These are phyloP conservation scores for Brachionus manjavacas DNA, from an alignment of 1,140 invertebrate genomes.

Conservation along the genomic window DNA sequence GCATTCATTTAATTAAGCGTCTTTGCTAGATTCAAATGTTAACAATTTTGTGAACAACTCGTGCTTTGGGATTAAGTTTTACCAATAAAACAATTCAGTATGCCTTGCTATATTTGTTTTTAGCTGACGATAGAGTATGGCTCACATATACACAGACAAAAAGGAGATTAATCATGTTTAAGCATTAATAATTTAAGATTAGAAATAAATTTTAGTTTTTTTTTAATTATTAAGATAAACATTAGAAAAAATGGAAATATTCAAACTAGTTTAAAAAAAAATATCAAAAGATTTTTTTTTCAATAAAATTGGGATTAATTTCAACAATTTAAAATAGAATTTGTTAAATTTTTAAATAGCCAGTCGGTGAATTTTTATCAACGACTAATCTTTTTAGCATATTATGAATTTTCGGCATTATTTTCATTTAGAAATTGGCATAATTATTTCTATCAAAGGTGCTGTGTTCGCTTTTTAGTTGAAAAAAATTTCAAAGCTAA, in stretches of 20 bases:
- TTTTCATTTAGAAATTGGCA: not conserved
- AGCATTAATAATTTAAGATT: not conserved
- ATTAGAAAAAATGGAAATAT: too few species aligned
- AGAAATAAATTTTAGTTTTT: not conserved
- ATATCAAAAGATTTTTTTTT: too few species aligned
- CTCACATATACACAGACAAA: not conserved
- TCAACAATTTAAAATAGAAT: too few species aligned
- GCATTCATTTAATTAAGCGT: conserved; percentile 1
- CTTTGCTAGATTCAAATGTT: not conserved
- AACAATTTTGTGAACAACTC: not conserved
- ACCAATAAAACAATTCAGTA: not conserved
- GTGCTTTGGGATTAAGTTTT: not conserved
- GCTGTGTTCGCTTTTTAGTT: not conserved
- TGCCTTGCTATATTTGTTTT: not conserved
- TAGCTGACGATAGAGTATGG: not conserved
- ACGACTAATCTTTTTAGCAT: not conserved
- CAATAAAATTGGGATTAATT: too few species aligned
- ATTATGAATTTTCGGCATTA: not conserved
- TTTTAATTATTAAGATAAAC: too few species aligned
- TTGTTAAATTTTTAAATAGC: not conserved
- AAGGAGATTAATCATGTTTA: too few species aligned
- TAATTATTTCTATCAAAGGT: not conserved
- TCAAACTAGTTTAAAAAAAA: too few species aligned
- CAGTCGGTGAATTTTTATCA: not conserved
- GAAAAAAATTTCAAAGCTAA: too few species aligned